Conservation (phyloP, 2,113 vertebrate genomes). For the Pangasianodon gigas region DNA sequence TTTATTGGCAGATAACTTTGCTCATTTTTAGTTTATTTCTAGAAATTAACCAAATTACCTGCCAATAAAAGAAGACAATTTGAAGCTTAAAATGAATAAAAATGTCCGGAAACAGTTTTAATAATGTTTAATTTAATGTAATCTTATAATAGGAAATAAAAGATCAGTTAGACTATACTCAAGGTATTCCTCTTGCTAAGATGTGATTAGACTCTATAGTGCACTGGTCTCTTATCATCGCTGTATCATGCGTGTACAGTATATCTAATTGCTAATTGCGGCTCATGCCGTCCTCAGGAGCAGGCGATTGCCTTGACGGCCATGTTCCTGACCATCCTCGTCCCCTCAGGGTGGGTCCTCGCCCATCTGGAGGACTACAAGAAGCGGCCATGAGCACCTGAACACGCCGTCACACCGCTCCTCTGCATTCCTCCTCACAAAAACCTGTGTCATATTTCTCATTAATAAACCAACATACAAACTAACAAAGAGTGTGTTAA, state of each 20-base stretch:
- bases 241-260: neutral
- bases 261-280: neutral
- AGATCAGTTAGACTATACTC: neutral
- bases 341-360: slow-evolving; percentile 74
- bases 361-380: slow-evolving; percentile 71
- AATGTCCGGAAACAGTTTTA: neutral
- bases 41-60: neutral
- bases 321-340: slow-evolving; percentile 57
- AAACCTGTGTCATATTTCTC: neutral
- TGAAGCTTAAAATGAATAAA: neutral
- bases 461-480: slow-evolving; percentile 52
- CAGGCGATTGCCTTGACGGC: slow-evolving; percentile 51
- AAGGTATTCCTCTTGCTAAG: neutral
- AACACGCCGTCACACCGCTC: neutral
- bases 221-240: neutral
- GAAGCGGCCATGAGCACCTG: slow-evolving; percentile 22
- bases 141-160: too few relatives aligned
- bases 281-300: slow-evolving; percentile 67
- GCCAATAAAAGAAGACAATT: neutral
- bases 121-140: neutral
- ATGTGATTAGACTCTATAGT: neutral
- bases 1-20: too few relatives aligned
- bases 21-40: neutral
- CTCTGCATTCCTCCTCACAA: slow-evolving; percentile 19
- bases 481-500: neutral